Conservation (phyloP, 1,140 invertebrate genomes). For the Hycleus cichorii region DNA sequence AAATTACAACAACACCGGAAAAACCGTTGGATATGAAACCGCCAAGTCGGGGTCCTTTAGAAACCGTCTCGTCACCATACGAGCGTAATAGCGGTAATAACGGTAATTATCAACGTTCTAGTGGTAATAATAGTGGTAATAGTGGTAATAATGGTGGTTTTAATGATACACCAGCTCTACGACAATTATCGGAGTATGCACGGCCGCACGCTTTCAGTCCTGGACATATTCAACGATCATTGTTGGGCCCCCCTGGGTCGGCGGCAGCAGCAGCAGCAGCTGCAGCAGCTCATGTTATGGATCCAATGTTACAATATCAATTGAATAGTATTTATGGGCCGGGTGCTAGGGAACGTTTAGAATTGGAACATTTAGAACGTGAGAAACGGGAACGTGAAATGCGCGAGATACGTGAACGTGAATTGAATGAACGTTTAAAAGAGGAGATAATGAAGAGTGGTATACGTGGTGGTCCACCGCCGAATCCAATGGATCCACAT, state of each 20-base stretch:
- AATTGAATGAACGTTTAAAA: conserved; percentile 73
- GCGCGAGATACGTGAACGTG: conserved; percentile 74
- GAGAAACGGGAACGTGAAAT: conserved; percentile 80
- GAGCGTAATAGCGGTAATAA: conserved; percentile 57
- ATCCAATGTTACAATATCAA: conserved; percentile 68
- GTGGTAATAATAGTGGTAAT: too few species aligned
- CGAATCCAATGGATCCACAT: conserved; percentile 73
- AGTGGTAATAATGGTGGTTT: conserved; percentile 45
- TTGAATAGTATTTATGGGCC: conserved; percentile 66
- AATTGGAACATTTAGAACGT: conserved; percentile 73
- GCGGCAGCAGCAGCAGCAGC: conserved; percentile 13
- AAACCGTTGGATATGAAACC: conserved; percentile 66
- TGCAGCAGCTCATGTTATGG: conserved; percentile 58
- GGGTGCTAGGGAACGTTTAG: conserved; percentile 66
- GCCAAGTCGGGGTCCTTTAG: conserved; percentile 63
- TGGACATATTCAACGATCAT: conserved; percentile 38
- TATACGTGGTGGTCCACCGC: conserved; percentile 40
- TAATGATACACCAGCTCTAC: conserved; percentile 83
- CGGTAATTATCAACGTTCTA: conserved; percentile 9
- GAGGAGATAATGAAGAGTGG: conserved; percentile 70
- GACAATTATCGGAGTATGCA: conserved; percentile 84
- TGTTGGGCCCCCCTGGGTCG: too few species aligned
- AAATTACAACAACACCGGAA: conserved; percentile 73
- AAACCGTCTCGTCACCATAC: conserved; percentile 68
- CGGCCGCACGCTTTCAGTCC: conserved; percentile 79